Percentiles rank a stretch among this genome's conserved stretches.
Conservation (phyloP, 2,113 vertebrate genomes). For the Diglossa brunneiventris region DNA sequence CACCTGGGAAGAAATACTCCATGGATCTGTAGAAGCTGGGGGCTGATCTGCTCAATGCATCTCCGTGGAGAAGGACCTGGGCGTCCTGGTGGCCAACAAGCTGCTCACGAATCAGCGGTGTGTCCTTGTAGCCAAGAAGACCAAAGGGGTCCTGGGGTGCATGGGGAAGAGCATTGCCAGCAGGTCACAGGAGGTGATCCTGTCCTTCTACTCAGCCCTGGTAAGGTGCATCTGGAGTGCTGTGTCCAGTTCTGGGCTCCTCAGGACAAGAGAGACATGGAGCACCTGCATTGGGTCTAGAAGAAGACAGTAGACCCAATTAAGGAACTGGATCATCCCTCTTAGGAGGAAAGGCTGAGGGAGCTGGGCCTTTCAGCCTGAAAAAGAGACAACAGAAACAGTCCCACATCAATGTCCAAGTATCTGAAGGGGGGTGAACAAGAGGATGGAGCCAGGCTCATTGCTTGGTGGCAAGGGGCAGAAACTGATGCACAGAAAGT, state of each 20-base stretch:
- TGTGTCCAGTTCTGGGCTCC: background rate
- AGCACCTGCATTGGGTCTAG: background rate
- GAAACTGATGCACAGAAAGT: background rate
- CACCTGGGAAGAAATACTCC: background rate
- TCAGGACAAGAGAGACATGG: fast-evolving
- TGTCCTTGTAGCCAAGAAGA: background rate
- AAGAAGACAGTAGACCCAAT: fast-evolving
- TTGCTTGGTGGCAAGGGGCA: background rate
- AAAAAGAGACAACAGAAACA: background rate
- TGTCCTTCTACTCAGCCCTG: background rate
- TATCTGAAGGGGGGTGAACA: background rate
- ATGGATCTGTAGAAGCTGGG: background rate
- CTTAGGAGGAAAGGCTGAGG: background rate
- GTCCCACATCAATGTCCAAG: background rate
- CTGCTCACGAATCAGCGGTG: background rate
- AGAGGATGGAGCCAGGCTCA: background rate
- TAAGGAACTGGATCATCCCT: background rate
- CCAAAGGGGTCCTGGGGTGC: too few species aligned
- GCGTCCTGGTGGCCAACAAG: background rate
- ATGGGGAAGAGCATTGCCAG: background rate
- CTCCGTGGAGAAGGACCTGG: fast-evolving
- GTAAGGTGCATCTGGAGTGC: background rate
- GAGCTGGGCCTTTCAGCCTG: background rate
- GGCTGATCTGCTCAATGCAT: background rate
- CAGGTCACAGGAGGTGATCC: background rate